phyloP scores from a whole-genome alignment of 2,113 vertebrate species.

The Toxotes chatareus region DNA sequence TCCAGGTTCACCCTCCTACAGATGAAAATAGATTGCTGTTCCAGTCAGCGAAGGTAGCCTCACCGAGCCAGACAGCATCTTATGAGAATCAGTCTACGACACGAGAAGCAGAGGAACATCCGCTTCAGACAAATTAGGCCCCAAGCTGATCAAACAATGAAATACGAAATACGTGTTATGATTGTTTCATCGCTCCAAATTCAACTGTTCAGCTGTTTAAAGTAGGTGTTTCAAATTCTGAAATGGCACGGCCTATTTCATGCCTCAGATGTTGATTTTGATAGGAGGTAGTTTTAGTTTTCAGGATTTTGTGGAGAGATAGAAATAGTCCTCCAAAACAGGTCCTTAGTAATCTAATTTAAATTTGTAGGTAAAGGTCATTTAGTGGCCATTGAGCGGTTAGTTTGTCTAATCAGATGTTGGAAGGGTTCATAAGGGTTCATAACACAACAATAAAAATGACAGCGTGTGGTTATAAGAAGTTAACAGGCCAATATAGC shows the following conservation, averaged over 20 bases:
- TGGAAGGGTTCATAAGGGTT: not conserved
- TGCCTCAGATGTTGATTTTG: too few species aligned
- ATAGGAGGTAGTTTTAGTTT: too few species aligned
- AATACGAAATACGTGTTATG: not conserved
- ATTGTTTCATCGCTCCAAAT: not conserved
- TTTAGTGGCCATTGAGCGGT: too few species aligned
- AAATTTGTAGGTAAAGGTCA: too few species aligned
- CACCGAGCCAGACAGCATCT: not conserved
- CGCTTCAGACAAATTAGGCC: not conserved
- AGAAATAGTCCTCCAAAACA: too few species aligned
- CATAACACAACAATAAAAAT: not conserved
- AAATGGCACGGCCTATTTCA: not conserved
- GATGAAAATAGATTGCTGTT: not conserved
- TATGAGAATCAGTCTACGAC: not conserved
- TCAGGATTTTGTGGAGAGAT: too few species aligned
- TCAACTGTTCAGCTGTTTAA: not conserved
- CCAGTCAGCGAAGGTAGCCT: constrained; percentile 1
- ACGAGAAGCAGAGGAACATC: not conserved
- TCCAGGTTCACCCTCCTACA: not conserved
- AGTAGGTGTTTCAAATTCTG: not conserved
- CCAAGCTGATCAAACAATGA: not conserved
- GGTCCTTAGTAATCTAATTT: too few species aligned
- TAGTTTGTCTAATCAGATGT: too few species aligned
- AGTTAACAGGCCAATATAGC: too few species aligned
- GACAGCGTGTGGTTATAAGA: too few species aligned